Conservation (phyloP, 37 sponge, comb jelly and placozoan genomes). For the Eunapius fragilis region DNA sequence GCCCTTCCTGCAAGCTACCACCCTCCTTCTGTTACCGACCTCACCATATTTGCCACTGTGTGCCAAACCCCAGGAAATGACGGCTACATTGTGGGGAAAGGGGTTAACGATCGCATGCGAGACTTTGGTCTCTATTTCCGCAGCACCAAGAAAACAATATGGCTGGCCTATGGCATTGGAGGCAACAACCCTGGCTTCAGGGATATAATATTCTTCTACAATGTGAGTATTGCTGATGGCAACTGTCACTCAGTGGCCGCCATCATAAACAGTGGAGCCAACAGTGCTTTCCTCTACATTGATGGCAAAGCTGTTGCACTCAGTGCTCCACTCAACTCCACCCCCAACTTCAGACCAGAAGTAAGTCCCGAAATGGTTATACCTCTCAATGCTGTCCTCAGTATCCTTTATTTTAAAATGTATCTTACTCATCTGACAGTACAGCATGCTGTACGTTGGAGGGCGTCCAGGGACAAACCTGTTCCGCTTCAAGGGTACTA, state of each 20-base stretch:
- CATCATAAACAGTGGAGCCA: constrained; percentile 58
- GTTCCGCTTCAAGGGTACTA: constrained; percentile 76
- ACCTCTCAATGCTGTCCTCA: too few relatives aligned
- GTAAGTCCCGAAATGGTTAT: constrained; percentile 46
- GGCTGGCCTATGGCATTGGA: constrained; percentile 67
- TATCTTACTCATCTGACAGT: not conserved
- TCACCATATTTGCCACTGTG: constrained; percentile 79
- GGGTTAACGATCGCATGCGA: constrained; percentile 49
- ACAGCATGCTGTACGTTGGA: constrained; percentile 72
- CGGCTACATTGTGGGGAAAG: constrained; percentile 82
- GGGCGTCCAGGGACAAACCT: constrained; percentile 69
- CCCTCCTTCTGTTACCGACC: constrained; percentile 49
- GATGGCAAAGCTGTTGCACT: constrained; percentile 54
- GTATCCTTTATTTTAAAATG: too few relatives aligned
- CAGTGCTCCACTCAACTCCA: constrained; percentile 26
- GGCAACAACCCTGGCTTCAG: constrained; percentile 42
- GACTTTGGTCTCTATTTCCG: constrained; percentile 83
- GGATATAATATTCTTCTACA: constrained; percentile 55
- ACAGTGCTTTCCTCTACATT: constrained; percentile 70
- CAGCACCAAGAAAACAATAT: constrained; percentile 44
- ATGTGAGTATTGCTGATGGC: constrained; percentile 65
- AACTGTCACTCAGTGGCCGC: constrained; percentile 60
- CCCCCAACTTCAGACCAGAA: constrained; percentile 58
- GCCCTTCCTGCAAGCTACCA: constrained; percentile 30
- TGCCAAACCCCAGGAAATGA: constrained; percentile 68